Conservation (phyloP, 1,140 invertebrate genomes). For the Lasioglossum albipes region DNA sequence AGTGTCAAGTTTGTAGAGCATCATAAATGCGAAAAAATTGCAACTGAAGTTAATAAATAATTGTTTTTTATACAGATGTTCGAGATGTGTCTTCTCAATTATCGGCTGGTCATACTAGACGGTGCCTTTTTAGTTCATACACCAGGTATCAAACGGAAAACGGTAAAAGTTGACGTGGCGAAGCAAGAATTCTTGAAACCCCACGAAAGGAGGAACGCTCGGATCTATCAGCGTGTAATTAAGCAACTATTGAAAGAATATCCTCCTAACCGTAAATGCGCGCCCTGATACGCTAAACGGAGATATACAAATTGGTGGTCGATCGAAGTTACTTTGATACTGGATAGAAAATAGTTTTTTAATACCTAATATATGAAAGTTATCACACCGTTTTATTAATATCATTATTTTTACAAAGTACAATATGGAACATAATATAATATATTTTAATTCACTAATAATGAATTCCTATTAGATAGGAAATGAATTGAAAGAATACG, state of each 20-base stretch:
- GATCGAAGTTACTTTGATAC: neutral
- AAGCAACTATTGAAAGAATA: conserved; percentile 82
- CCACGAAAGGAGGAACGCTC: conserved; percentile 83
- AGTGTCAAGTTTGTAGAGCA: too few relatives aligned
- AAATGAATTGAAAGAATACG: neutral
- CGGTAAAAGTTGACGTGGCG: conserved; percentile 64
- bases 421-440: neutral
- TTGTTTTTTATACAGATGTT: conserved; percentile 83
- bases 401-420: neutral
- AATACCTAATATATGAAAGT: neutral
- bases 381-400: neutral
- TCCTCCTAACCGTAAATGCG: conserved; percentile 75
- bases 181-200: conserved; percentile 72
- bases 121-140: conserved; percentile 90
- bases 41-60: neutral
- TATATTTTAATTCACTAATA: neutral
- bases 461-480: neutral
- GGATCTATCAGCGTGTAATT: conserved; percentile 83
- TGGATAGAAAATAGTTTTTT: neutral
- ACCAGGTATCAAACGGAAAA: conserved; percentile 84
- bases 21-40: too few relatives aligned
- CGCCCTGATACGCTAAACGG: conserved; percentile 26
- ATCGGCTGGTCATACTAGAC: conserved; percentile 88
- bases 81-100: conserved; percentile 88
- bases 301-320: neutral